Conservation (phyloP, 2,888 invertebrate genomes). For the Penaeus monodon region DNA sequence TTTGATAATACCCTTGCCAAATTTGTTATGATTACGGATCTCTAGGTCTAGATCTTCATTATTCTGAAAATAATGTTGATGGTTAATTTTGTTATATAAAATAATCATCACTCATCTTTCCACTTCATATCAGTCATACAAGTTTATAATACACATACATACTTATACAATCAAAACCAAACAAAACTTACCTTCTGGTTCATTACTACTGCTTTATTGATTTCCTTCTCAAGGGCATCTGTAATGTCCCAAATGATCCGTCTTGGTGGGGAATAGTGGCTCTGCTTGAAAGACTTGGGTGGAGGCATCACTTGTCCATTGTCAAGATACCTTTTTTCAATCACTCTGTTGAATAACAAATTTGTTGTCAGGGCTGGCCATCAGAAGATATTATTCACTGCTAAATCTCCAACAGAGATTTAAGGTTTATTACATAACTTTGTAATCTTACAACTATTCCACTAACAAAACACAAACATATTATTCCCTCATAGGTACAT, state of each 20-base stretch:
- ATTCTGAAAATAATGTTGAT: constrained; percentile 67
- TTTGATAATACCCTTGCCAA: constrained; percentile 73
- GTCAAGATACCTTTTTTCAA: constrained; percentile 69
- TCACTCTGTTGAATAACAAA: constrained; percentile 66
- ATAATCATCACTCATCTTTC: too few relatives aligned
- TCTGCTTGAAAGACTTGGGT: constrained; percentile 68
- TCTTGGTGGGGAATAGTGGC: constrained; percentile 67
- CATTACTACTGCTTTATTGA: constrained; percentile 66
- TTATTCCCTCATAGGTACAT: too few relatives aligned
- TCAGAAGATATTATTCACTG: not conserved
- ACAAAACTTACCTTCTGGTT: constrained; percentile 65
- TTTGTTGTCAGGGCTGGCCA: not conserved
- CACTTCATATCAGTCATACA: too few relatives aligned
- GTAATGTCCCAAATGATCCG: constrained; percentile 70
- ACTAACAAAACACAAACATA: too few relatives aligned
- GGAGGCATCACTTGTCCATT: constrained; percentile 69
- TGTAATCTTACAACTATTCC: too few relatives aligned
- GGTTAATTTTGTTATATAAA: too few relatives aligned
- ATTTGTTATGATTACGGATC: constrained; percentile 70
- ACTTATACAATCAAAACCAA: too few relatives aligned
- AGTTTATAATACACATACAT: too few relatives aligned
- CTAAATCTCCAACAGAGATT: not conserved
- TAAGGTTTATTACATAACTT: too few relatives aligned
- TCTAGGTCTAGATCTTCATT: constrained; percentile 71
- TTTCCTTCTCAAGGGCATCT: constrained; percentile 66